phyloP scores from a whole-genome alignment of 2,888 invertebrate genomes.

The Nomada ruficornis region DNA sequence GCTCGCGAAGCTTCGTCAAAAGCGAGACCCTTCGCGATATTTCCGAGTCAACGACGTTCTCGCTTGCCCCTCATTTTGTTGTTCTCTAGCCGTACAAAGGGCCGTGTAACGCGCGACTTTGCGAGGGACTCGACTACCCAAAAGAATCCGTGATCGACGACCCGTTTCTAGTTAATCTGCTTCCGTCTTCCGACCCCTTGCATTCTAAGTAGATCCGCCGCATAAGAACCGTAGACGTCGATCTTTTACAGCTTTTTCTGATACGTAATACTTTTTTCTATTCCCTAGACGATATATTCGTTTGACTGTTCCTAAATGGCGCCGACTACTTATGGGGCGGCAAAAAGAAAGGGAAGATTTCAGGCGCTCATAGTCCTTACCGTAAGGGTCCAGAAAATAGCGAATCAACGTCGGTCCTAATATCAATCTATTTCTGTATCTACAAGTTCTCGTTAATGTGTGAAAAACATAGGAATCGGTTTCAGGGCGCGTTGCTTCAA shows the following conservation, averaged over 20 bases:
- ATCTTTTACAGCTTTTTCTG: neutral
- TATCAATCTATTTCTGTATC: no score
- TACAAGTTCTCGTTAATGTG: no score
- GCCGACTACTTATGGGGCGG: no score
- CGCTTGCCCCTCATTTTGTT: slow-evolving; percentile 55
- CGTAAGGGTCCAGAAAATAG: no score
- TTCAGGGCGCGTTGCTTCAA: no score
- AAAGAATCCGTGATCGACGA: slow-evolving; percentile 62
- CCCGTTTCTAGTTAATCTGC: slow-evolving; percentile 63
- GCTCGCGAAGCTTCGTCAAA: slow-evolving; percentile 61
- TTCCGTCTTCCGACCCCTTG: slow-evolving; percentile 53
- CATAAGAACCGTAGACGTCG: neutral
- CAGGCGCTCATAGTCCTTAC: no score
- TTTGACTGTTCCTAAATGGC: no score
- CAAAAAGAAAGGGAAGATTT: no score
- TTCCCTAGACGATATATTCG: no score
- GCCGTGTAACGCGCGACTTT: slow-evolving; percentile 37
- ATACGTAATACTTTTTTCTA: neutral
- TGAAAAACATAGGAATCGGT: no score
- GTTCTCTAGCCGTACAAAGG: slow-evolving; percentile 57
- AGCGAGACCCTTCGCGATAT: slow-evolving; percentile 67
- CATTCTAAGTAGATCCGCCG: neutral
- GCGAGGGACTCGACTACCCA: slow-evolving; percentile 51
- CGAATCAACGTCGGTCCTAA: no score
- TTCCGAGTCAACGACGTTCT: slow-evolving; percentile 69